A percentile compares a stretch with the other conserved stretches of the same genome.
These are phyloP conservation scores for Ennomos fuscantarius DNA, from an alignment of 2,888 invertebrate genomes.

Conservation along the genomic window DNA sequence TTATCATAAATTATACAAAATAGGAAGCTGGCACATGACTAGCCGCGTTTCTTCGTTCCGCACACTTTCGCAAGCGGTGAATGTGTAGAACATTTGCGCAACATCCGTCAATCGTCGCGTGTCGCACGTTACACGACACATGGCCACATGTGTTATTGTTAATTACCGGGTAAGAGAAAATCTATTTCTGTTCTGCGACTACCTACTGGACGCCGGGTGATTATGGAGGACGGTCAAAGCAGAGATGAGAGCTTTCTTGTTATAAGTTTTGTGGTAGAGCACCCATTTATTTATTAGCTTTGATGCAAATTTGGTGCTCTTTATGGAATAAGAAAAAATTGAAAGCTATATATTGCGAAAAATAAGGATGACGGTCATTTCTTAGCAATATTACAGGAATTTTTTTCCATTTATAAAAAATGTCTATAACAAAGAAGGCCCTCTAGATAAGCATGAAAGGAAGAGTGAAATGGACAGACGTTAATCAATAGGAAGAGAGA, in stretches of 20 bases:
- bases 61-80: constrained; percentile 33
- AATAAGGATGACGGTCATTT: too few relatives aligned
- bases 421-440: too few relatives aligned
- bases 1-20: constrained; percentile 32
- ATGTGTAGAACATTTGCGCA: constrained; percentile 30
- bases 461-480: too few relatives aligned
- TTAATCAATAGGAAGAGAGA: too few relatives aligned
- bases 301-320: too few relatives aligned
- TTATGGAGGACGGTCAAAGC: constrained; percentile 8
- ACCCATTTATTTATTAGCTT: too few relatives aligned
- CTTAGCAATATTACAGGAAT: too few relatives aligned
- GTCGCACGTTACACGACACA: constrained; percentile 33
- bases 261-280: too few relatives aligned
- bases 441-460: too few relatives aligned
- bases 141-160: constrained; percentile 22
- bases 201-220: constrained; percentile 19
- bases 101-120: constrained; percentile 35
- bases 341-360: too few relatives aligned
- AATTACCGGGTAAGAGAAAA: constrained; percentile 20
- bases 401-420: too few relatives aligned
- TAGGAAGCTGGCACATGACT: constrained; percentile 21
- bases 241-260: background rate
- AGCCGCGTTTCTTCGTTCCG: constrained; percentile 13
- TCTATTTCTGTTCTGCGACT: constrained; percentile 19
- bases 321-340: too few relatives aligned